Percentiles rank a stretch among this genome's conserved stretches.
These are phyloP conservation scores for Xenopus laevis DNA, from an alignment of 2,113 vertebrate genomes.

Conservation along the genomic window DNA sequence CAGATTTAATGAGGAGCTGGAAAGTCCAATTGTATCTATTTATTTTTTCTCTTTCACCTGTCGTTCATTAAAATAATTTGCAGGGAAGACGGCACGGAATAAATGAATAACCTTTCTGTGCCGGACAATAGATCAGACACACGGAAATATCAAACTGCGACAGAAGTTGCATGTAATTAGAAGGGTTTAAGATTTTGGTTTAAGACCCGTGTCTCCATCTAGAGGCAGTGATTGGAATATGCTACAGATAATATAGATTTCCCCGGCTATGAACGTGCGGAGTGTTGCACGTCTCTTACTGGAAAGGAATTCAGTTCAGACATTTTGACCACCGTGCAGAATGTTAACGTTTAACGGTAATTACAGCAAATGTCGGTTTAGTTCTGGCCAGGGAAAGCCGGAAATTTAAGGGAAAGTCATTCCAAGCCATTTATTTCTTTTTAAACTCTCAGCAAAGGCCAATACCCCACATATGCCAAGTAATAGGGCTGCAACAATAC, in stretches of 20 bases:
- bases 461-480: no score
- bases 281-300: background rate
- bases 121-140: background rate
- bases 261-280: background rate
- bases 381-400: no score
- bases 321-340: no score
- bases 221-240: background rate
- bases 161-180: slow-evolving; percentile 1
- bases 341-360: no score
- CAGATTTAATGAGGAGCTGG: slow-evolving; percentile 44
- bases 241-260: background rate
- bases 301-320: no score
- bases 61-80: slow-evolving; percentile 25
- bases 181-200: background rate
- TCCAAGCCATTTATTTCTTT: no score
- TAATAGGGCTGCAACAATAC: no score
- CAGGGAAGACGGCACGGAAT: background rate
- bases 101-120: slow-evolving; percentile 2
- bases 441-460: no score
- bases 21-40: slow-evolving; percentile 19
- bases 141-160: background rate
- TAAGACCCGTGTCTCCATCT: background rate
- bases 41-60: slow-evolving; percentile 17
- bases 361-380: no score
- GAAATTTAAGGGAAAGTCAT: no score